These are phyloP conservation scores for Mormyrus lacerda DNA, from an alignment of 2,113 vertebrate species.

Conservation along the genomic window DNA sequence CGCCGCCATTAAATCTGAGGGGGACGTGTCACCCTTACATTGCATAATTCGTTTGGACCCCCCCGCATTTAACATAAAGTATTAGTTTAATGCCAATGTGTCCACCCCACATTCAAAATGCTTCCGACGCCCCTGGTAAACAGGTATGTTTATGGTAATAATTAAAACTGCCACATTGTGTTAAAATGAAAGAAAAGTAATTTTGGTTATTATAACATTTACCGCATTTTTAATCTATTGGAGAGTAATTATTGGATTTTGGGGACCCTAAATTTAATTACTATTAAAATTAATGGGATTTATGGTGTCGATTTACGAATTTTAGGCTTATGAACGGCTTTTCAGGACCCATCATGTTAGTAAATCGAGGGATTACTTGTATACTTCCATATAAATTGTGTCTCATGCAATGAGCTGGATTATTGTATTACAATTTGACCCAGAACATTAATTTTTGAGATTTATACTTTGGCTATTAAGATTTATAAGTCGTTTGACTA, in stretches of 20 bases:
- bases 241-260: background rate
- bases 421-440: slow-evolving; percentile 7
- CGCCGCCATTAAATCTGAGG: no score
- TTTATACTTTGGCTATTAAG: slow-evolving; percentile 8
- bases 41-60: no score
- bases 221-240: background rate
- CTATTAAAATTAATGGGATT: background rate
- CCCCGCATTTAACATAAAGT: no score
- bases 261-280: background rate
- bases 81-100: no score
- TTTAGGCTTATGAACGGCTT: background rate
- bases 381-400: background rate
- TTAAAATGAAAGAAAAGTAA: background rate
- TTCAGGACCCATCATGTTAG: background rate
- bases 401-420: background rate
- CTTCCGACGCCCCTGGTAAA: background rate
- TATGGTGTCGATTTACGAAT: background rate
- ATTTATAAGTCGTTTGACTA: background rate
- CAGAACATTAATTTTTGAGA: background rate
- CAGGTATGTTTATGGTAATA: background rate
- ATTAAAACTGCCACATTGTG: background rate
- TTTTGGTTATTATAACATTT: background rate
- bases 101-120: no score
- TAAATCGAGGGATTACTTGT: slow-evolving; percentile 1
- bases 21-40: no score